Conservation (phyloP, 2,113 vertebrate genomes). For the Psophia crepitans region DNA sequence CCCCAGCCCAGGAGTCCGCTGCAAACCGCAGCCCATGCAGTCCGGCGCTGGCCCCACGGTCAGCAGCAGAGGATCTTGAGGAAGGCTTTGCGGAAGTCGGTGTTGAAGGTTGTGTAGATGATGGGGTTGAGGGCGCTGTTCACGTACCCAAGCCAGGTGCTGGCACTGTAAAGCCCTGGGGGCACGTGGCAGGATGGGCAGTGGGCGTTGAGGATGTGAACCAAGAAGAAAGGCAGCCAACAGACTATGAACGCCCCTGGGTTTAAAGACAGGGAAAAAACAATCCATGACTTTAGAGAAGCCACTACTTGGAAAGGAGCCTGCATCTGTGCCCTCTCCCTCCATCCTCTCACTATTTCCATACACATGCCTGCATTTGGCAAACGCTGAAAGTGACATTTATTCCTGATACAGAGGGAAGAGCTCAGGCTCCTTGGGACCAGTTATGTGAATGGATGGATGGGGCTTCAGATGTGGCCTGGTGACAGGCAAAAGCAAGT, state of each 20-base stretch:
- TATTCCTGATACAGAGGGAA: neutral
- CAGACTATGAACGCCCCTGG: constrained; percentile 92
- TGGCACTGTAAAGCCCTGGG: constrained; percentile 86
- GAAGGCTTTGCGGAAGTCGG: constrained; percentile 91
- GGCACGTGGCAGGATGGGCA: constrained; percentile 86
- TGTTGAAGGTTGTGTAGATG: constrained; percentile 95
- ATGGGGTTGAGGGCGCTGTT: constrained; percentile 93
- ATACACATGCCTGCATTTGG: neutral
- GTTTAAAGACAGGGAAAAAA: constrained; percentile 38
- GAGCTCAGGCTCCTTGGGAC: neutral
- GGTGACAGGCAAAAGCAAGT: neutral
- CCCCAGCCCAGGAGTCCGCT: neutral
- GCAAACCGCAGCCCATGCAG: neutral
- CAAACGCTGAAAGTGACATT: accelerated
- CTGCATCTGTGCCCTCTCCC: neutral
- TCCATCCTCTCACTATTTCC: neutral
- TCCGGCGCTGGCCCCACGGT: accelerated
- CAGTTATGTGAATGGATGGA: neutral
- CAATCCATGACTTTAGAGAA: neutral
- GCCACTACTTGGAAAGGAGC: neutral
- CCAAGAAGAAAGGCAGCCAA: constrained; percentile 96
- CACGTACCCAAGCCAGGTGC: constrained; percentile 92
- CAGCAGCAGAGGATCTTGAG: constrained; percentile 92
- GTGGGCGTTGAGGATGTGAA: constrained; percentile 90
- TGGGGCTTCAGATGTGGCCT: neutral